Conservation (phyloP, 2,888 invertebrate genomes). For the Cartodere bifasciata region DNA sequence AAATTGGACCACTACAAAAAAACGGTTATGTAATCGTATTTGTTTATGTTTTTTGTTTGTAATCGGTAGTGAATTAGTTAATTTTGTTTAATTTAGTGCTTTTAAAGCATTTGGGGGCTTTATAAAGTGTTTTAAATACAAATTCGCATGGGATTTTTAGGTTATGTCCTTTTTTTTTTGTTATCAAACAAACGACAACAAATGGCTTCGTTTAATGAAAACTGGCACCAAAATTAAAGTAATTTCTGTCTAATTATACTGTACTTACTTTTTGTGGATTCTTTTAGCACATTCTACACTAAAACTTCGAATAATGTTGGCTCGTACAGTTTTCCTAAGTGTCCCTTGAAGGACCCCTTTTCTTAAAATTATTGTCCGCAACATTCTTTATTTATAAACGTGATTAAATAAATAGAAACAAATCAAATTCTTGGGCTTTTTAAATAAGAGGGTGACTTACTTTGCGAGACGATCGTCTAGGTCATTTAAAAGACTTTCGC, state of each 20-base stretch:
- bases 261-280: slow-evolving; percentile 43
- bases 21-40: too few species aligned
- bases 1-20: background rate
- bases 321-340: slow-evolving; percentile 45
- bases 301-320: slow-evolving; percentile 44
- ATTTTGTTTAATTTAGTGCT: too few species aligned
- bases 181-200: too few species aligned
- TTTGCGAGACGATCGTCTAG: slow-evolving; percentile 25
- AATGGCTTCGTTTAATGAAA: too few species aligned
- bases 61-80: too few species aligned
- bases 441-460: slow-evolving; percentile 25
- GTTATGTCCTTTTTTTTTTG: too few species aligned
- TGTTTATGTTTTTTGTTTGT: too few species aligned
- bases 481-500: slow-evolving; percentile 36
- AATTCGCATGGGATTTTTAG: too few species aligned
- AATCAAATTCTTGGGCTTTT: slow-evolving; percentile 11
- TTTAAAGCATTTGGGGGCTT: too few species aligned
- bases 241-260: background rate
- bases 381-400: slow-evolving; percentile 40
- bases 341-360: slow-evolving; percentile 52
- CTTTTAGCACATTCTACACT: slow-evolving; percentile 46
- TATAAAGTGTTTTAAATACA: too few species aligned
- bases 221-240: too few species aligned
- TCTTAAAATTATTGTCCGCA: slow-evolving; percentile 60
- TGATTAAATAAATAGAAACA: slow-evolving; percentile 7